Evolutionary conservation across 2,113 vertebrate genomes (phyloP).

Genomic region (Neotragus moschatus): DNA sequence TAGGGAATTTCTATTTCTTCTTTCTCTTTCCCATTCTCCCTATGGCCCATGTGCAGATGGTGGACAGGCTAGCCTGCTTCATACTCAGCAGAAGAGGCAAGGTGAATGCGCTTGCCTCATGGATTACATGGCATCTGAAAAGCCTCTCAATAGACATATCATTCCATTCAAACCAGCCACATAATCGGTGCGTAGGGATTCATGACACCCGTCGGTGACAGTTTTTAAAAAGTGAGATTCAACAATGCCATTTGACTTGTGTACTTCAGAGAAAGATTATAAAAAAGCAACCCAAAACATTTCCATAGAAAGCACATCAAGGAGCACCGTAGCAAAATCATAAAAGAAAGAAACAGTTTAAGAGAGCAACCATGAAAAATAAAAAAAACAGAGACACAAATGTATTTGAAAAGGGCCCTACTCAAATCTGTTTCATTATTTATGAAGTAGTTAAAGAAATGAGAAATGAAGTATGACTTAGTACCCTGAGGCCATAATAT

Average conservation of each 20-base stretch:
- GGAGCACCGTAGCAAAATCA: background rate
- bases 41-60: background rate
- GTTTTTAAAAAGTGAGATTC: slow-evolving; percentile 19
- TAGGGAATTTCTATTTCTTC: background rate
- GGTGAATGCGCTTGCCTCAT: background rate
- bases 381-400: background rate
- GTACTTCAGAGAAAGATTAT: background rate
- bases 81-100: background rate
- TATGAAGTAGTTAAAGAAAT: slow-evolving; percentile 40
- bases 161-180: background rate
- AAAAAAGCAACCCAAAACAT: background rate
- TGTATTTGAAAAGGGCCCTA: background rate
- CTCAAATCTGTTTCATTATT: background rate
- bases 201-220: background rate
- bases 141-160: background rate
- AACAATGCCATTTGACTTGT: background rate
- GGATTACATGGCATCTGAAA: background rate
- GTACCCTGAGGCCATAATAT: background rate
- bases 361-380: background rate
- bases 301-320: background rate
- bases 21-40: background rate
- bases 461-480: background rate
- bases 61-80: background rate
- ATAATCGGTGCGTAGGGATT: background rate
- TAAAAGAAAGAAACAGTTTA: background rate